Base-by-base conservation (phyloP, 2,888 invertebrate species). In the Creontiades dilutus region DNA sequence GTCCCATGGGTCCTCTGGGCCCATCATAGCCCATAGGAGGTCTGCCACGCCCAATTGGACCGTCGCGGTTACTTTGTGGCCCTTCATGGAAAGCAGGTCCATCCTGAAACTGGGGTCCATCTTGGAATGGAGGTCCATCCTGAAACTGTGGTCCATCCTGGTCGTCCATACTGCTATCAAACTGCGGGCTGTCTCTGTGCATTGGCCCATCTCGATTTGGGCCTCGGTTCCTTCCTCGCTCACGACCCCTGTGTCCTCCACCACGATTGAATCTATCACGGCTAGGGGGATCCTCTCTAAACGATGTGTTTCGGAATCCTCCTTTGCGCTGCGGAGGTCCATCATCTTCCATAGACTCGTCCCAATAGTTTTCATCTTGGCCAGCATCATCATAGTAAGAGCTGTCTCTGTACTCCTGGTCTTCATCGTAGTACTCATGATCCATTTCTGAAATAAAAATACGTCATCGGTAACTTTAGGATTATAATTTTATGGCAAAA, bases 361-460 rank as follows among this genome's bases (percentile, higher is more conserved):
- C 82, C 82, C 82, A 82, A 28, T 16, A 47, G 81, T 47, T 48
- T 23, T 84, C 84, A 16, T 61, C 57, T 37, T 85, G 55, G 61
- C 52, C 52, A n/a, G n/a, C 28, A 61, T 85, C 85, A 37, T 61
- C 57, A 37, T 85, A 61, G n/a, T 61, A 61, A 16, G 37, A 28
- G 9, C 61, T 37, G 37, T 85, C 85, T 37, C 85, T 57, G 37
- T 37, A 85, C 3, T 61, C 37, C 19, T 52, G 28, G 16, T 82
- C 82, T 4, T 85, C 85, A 23, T 85, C 61, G 19, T 37, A 85
- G 37, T 46, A 27, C 12, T 85, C 85, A n/a, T 85, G 61, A 16
- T 61, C 85, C 61, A 85, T 85, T 37, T 85, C 85, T 85, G 85
- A 27, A 46, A 61, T n/a, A 16, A 19, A 82, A 37, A 82, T 37